Percentiles rank a stretch among this genome's conserved stretches.
These are phyloP conservation scores for Timema cristinae DNA, from an alignment of 2,888 invertebrate genomes.

Conservation along the genomic window DNA sequence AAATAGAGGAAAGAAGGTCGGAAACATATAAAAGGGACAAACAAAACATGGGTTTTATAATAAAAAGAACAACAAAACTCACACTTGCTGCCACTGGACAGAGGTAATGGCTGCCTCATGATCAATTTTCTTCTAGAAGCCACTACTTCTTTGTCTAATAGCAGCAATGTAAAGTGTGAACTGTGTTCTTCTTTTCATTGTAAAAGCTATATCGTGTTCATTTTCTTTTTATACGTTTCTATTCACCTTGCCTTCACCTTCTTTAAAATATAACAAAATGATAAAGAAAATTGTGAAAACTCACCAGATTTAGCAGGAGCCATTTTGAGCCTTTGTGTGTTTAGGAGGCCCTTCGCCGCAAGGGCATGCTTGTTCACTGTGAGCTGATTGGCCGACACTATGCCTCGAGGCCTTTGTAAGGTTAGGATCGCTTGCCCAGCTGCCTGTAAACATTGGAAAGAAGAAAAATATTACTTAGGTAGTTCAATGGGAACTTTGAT, in stretches of 20 bases:
- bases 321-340: slow-evolving; percentile 39
- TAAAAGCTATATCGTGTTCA: no score
- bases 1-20: not conserved
- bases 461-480: not conserved
- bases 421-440: slow-evolving; percentile 42
- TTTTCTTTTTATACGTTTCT: no score
- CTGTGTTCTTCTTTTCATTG: no score
- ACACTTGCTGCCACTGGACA: no score
- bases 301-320: slow-evolving; percentile 29
- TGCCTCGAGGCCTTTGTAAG: slow-evolving; percentile 42
- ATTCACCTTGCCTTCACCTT: no score
- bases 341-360: slow-evolving; percentile 42
- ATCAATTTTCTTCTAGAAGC: no score
- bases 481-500: not conserved
- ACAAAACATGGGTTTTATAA: not conserved
- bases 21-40: not conserved
- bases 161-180: no score
- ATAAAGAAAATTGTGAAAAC: not conserved
- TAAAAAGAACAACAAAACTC: no score
- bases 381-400: slow-evolving; percentile 20
- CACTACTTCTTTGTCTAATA: no score
- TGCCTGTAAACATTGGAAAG: no score
- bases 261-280: no score
- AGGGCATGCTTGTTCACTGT: slow-evolving; percentile 34
- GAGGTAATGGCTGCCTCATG: no score